Percentiles rank a stretch among this genome's conserved stretches.
These are phyloP conservation scores for Diplazon laetatorius DNA, from an alignment of 2,888 invertebrate species.

Conservation along the genomic window DNA sequence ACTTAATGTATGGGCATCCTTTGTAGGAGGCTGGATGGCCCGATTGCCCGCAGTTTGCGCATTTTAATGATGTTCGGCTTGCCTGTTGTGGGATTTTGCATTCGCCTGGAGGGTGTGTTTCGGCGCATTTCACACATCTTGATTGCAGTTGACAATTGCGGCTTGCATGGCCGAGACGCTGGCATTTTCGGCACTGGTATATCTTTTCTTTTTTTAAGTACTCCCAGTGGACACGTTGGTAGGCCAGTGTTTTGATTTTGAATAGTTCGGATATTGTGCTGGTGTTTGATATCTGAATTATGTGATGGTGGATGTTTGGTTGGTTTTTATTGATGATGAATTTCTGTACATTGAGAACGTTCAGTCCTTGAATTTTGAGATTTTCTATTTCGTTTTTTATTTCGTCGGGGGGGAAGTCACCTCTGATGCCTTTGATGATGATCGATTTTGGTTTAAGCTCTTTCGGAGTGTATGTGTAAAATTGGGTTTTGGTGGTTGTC, in stretches of 20 bases:
- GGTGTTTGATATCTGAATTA: constrained; percentile 15
- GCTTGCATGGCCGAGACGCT: constrained; percentile 36
- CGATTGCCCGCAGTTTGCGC: constrained; percentile 35
- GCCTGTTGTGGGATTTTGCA: background rate
- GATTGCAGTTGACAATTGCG: constrained; percentile 32
- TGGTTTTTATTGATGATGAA: background rate
- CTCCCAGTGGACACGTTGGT: constrained; percentile 38
- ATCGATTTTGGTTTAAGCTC: background rate
- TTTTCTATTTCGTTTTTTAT: constrained; percentile 1
- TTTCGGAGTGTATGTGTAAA: background rate
- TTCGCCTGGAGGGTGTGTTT: constrained; percentile 15
- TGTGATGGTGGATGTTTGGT: background rate
- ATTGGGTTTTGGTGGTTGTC: background rate
- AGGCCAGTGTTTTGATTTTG: background rate
- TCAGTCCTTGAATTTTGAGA: background rate
- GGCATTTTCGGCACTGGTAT: constrained; percentile 37
- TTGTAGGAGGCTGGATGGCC: constrained; percentile 10
- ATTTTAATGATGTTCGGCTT: background rate
- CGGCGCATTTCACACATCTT: constrained; percentile 52
- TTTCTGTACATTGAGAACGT: background rate
- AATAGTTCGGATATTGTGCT: constrained; percentile 17
- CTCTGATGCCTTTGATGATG: constrained; percentile 3
- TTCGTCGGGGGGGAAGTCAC: background rate
- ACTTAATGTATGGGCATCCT: constrained; percentile 42
- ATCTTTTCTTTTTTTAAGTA: background rate